Conservation (phyloP, 2,113 vertebrate species). For the Nycticorax nycticorax region DNA sequence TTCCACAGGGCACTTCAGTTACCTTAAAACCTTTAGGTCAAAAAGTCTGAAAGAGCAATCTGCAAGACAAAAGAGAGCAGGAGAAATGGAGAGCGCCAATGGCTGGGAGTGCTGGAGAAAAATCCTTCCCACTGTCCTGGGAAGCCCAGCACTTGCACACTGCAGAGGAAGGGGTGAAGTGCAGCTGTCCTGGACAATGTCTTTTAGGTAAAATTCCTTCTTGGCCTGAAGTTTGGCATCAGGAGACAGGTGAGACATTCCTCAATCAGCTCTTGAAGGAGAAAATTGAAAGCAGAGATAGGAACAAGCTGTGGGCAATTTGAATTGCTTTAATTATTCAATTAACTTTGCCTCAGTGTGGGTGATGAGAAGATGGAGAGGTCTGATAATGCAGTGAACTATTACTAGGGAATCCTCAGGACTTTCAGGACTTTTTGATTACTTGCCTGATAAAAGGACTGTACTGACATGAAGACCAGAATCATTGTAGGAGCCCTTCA, state of each 20-base stretch:
- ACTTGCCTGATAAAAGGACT: neutral
- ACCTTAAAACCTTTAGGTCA: neutral
- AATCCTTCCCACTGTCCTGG: neutral
- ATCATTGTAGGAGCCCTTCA: neutral
- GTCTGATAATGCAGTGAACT: neutral
- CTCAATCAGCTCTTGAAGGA: neutral
- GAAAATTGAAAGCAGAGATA: conserved; percentile 5
- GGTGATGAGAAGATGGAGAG: neutral
- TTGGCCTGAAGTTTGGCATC: neutral
- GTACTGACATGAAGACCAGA: neutral
- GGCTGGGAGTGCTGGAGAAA: neutral
- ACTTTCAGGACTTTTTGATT: neutral
- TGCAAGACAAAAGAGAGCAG: neutral
- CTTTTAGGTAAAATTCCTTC: neutral
- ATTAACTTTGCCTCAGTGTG: neutral
- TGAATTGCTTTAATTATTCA: neutral
- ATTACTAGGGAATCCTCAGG: neutral
- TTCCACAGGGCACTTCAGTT: neutral
- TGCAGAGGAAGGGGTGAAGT: neutral
- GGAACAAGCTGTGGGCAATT: neutral
- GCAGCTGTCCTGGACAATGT: neutral
- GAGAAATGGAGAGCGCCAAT: neutral
- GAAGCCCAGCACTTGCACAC: neutral
- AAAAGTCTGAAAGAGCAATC: neutral
- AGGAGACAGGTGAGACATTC: neutral